Percentiles rank a stretch among this genome's conserved stretches.
phyloP scores from a whole-genome alignment of 2,888 invertebrate species.

The Drosophila buzzatii region DNA sequence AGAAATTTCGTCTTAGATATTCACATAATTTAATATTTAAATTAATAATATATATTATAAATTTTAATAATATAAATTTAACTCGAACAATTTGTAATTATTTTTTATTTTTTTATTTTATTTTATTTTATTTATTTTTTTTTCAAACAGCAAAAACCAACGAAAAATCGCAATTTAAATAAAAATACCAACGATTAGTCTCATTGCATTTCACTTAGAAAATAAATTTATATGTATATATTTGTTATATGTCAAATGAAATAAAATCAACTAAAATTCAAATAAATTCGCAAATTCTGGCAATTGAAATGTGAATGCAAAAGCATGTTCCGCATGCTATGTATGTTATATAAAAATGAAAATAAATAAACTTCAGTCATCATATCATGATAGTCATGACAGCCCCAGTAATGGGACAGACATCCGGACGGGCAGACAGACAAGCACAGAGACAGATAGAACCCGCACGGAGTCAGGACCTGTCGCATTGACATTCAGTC shows the following conservation, averaged over 20 bases:
- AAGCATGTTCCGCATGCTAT: constrained; percentile 13
- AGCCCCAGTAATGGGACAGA: constrained; percentile 9
- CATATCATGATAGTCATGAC: constrained; percentile 28
- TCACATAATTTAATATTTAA: too few relatives aligned
- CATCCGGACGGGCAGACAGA: constrained; percentile 3
- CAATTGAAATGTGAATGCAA: constrained; percentile 11
- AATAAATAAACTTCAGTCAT: constrained; percentile 25
- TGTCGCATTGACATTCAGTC: constrained; percentile 60
- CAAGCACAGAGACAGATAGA: constrained; percentile 1
- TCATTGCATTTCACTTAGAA: not conserved
- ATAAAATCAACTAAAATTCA: not conserved
- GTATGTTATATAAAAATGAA: constrained; percentile 5
- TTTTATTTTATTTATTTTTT: too few relatives aligned
- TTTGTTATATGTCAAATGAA: not conserved
- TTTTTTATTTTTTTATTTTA: too few relatives aligned
- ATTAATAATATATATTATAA: too few relatives aligned
- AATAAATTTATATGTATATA: not conserved
- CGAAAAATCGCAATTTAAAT: not conserved
- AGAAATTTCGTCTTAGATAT: too few relatives aligned
- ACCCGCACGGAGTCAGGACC: constrained; percentile 16
- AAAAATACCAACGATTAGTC: constrained; percentile 2
- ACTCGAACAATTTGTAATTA: too few relatives aligned
- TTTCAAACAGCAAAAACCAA: not conserved
- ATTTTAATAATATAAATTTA: too few relatives aligned
- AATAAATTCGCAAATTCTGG: constrained; percentile 8